Base-by-base conservation (phyloP, 2,797 vertebrate genomes). In the Adelosebastes latens region DNA sequence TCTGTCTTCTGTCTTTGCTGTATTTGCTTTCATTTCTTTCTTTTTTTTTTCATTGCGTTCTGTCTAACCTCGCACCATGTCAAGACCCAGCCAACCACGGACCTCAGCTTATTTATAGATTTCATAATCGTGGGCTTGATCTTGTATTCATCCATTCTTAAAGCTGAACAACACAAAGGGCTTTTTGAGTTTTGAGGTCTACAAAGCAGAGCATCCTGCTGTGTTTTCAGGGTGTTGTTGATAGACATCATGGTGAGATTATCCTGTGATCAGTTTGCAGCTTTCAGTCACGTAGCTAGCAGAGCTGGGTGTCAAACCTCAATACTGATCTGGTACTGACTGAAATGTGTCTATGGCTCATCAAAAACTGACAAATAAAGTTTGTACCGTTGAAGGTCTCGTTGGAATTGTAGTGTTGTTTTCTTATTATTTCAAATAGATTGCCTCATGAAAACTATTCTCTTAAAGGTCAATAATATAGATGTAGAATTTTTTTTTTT, bases 61-160 rank as follows among this genome's bases (percentile, higher is more conserved):
- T 77, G 59, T 73, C 71, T 72, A 76, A 80, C 66, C 62, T 82
- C 16, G 24, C 75, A 29, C 58, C 55, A 59, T 75, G 71, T 83
- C 74, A 58, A 63, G 62, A 72, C 52, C 22, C 49, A 20, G 66
- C 66, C 61, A 32, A 25, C 67, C 55, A 25, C 53, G 55, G 56
- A 65, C 58, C 25, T 64, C 56, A 3, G 31, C 25, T 75, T 79
- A 80, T 85, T 79, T 66, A 65, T 81, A 65, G 61, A 25, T 36
- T 69, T 29, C 68, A 64, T 72, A 27, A 61, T 65, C 12, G 1
- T 4, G 10, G 18, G 32, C 25, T 29, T 39, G n/a, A 76, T 65
- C 8, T 63, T 49, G 4, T 42, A 34, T 52, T 76, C 32, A 39
- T 13, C 11, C 13, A 1, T 4, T 60, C 9, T 55, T 4, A 62